These are phyloP conservation scores for Halesus radiatus DNA, from an alignment of 1,140 invertebrate species.

Conservation along the genomic window DNA sequence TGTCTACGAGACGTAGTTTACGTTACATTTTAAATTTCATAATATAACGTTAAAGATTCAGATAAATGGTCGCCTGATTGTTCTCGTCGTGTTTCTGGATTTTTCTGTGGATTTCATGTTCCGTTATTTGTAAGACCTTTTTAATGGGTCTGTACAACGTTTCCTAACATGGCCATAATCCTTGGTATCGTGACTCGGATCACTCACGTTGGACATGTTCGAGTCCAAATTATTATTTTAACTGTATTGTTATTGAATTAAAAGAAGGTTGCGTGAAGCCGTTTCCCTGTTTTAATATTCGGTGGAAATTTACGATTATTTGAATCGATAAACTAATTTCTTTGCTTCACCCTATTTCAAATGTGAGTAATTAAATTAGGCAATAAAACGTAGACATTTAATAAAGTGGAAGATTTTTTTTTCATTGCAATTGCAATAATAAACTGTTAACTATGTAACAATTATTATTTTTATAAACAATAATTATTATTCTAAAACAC, in stretches of 20 bases:
- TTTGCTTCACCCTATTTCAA: too few species aligned
- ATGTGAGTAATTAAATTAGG: too few species aligned
- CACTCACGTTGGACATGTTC: background rate
- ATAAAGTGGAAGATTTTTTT: too few species aligned
- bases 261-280: background rate
- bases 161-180: background rate
- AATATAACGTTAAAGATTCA: slow-evolving; percentile 20
- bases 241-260: slow-evolving; percentile 15
- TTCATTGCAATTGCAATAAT: too few species aligned
- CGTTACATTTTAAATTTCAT: slow-evolving; percentile 19
- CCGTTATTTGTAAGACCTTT: slow-evolving; percentile 22
- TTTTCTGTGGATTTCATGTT: slow-evolving; percentile 2
- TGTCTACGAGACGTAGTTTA: background rate
- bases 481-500: too few species aligned
- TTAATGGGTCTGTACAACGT: slow-evolving; percentile 1
- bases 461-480: too few species aligned
- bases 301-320: too few species aligned
- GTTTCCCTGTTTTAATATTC: background rate
- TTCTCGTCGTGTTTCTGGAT: background rate
- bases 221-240: slow-evolving; percentile 6
- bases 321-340: too few species aligned
- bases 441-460: too few species aligned
- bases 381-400: too few species aligned
- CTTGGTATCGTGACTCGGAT: slow-evolving; percentile 11
- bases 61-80: slow-evolving; percentile 2